Percentiles rank a stretch among this genome's conserved stretches.
Conservation (phyloP, 2,113 vertebrate genomes). For the Ornithorhynchus anatinus region DNA sequence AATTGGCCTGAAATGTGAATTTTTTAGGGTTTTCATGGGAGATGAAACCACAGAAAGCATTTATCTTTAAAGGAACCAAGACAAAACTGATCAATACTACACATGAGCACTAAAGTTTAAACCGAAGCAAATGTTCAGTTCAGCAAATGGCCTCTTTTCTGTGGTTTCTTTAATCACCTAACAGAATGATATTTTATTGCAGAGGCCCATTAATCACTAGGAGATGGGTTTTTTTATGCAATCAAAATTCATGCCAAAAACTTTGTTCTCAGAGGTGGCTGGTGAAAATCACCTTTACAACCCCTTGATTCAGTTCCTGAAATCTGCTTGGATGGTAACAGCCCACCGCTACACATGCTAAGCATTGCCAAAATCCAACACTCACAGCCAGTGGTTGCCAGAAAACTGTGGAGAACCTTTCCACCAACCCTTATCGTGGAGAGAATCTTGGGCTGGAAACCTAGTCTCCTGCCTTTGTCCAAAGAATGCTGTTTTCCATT, state of each 20-base stretch:
- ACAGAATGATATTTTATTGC: conserved; percentile 33
- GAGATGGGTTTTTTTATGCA: background rate
- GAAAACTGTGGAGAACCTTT: background rate
- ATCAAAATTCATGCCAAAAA: conserved; percentile 12
- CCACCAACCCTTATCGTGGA: background rate
- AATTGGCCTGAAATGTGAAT: conserved; percentile 24
- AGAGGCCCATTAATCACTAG: conserved; percentile 1
- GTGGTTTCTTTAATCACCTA: conserved; percentile 25
- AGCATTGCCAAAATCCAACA: background rate
- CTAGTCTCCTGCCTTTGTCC: background rate
- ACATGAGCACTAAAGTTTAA: background rate
- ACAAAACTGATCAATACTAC: background rate
- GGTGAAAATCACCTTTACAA: conserved; percentile 45
- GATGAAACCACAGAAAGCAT: background rate
- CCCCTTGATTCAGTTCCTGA: conserved; percentile 31
- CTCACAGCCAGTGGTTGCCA: background rate
- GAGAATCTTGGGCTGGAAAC: background rate
- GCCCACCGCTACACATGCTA: background rate
- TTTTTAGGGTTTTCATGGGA: conserved; percentile 13
- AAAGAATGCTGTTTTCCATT: background rate
- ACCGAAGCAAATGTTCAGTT: conserved; percentile 11
- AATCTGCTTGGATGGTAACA: background rate
- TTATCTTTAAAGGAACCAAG: background rate
- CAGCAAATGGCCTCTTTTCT: conserved; percentile 16
- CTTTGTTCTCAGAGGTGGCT: conserved; percentile 18